Evolutionary conservation across 1,140 invertebrate genomes (phyloP).

Genomic region (Atta colombica): DNA sequence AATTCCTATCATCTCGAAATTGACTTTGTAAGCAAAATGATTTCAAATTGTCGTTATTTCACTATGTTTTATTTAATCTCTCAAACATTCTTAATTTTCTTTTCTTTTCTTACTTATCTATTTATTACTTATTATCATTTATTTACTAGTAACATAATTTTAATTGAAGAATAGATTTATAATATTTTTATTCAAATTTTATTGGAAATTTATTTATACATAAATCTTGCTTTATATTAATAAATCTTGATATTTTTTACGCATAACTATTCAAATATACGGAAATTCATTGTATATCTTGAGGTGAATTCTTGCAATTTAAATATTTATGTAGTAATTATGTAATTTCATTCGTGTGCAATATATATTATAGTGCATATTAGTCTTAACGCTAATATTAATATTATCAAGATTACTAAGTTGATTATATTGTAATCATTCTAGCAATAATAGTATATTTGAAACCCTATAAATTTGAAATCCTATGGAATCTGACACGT

Average conservation of each 20-base stretch:
- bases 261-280: not conserved
- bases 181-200: conserved; percentile 20
- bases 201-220: conserved; percentile 14
- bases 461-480: not conserved
- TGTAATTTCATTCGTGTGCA: conserved; percentile 7
- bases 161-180: not conserved
- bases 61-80: not conserved
- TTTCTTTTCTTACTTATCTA: not conserved
- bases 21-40: not conserved
- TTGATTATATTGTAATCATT: conserved; percentile 1
- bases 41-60: conserved; percentile 7
- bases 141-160: not conserved
- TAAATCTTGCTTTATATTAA: conserved; percentile 29
- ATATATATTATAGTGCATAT: not conserved
- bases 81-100: not conserved
- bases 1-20: conserved; percentile 27
- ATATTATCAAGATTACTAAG: not conserved
- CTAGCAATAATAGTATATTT: not conserved
- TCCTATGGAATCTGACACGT: not conserved
- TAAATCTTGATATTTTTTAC: conserved; percentile 21
- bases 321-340: not conserved
- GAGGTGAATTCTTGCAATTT: not conserved
- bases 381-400: not conserved
- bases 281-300: conserved; percentile 12
- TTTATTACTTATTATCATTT: not conserved